A percentile compares a stretch with the other conserved stretches of the same genome.
These are phyloP conservation scores for Brachionichthys hirsutus DNA, from an alignment of 2,113 vertebrate genomes.

Conservation along the genomic window DNA sequence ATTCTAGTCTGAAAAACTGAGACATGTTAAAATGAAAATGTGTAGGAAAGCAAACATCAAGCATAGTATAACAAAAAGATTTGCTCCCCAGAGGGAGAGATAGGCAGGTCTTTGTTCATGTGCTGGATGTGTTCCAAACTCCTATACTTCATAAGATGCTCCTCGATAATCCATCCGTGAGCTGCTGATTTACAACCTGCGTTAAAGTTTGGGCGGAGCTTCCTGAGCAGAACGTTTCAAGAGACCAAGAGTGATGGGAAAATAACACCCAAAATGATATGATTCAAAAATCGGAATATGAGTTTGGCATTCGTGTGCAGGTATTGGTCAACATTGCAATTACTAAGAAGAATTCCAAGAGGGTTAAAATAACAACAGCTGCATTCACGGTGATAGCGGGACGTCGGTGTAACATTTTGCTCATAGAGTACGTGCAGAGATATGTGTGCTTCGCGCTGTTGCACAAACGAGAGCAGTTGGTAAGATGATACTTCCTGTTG, in stretches of 20 bases:
- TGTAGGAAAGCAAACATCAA: no score
- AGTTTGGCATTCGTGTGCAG: not conserved
- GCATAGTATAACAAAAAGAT: constrained; percentile 62
- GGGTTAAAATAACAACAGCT: not conserved
- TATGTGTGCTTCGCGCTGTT: constrained; percentile 14
- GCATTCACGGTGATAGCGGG: constrained; percentile 16
- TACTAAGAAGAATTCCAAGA: not conserved
- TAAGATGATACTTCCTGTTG: constrained; percentile 41
- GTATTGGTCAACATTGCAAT: not conserved
- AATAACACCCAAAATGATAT: constrained; percentile 27
- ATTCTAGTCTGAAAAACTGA: no score
- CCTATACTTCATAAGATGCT: constrained; percentile 61
- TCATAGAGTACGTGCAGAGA: constrained; percentile 35
- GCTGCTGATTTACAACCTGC: constrained; percentile 71
- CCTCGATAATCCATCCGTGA: constrained; percentile 69
- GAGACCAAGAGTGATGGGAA: constrained; percentile 11
- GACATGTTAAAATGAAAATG: no score
- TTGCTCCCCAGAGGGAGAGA: constrained; percentile 35
- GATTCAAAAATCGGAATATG: not conserved
- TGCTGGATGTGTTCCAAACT: constrained; percentile 60
- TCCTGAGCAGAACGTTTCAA: constrained; percentile 61
- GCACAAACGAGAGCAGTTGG: constrained; percentile 31
- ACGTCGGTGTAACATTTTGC: constrained; percentile 34
- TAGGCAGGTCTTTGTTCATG: constrained; percentile 63
- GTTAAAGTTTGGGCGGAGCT: constrained; percentile 67